Percentiles rank a stretch among this genome's conserved stretches.
phyloP scores from a whole-genome alignment of 2,113 vertebrate genomes.

The Grallaria varia region DNA sequence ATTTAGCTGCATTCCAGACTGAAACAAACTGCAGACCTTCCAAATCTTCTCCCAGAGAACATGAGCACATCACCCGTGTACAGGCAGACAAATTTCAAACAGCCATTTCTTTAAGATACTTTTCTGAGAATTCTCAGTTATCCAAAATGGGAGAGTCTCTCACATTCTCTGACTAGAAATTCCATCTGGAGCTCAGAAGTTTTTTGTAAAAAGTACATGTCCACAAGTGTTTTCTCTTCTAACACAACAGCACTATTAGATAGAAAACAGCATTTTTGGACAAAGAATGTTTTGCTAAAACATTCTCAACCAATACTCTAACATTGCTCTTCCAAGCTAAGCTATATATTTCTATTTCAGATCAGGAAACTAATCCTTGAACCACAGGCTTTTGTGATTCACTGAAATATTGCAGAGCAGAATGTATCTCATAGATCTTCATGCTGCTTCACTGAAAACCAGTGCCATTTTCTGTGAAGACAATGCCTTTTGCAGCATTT shows the following conservation, averaged over 20 bases:
- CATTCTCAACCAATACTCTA: not conserved
- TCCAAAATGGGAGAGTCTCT: not conserved
- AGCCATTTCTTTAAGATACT: not conserved
- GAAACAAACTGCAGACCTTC: not conserved
- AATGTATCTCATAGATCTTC: not conserved
- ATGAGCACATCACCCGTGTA: not conserved
- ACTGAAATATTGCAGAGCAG: not conserved
- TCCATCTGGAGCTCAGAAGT: not conserved
- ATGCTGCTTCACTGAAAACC: not conserved
- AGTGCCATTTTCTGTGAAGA: not conserved
- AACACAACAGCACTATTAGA: not conserved
- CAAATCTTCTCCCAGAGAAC: not conserved
- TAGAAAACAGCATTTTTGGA: not conserved
- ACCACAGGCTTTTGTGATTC: not conserved
- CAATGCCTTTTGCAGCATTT: not conserved
- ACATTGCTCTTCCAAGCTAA: not conserved
- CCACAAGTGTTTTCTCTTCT: not conserved
- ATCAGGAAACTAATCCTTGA: not conserved
- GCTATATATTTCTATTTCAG: not conserved
- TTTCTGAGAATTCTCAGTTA: not conserved
- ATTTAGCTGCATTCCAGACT: not conserved
- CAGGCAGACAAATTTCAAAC: not conserved
- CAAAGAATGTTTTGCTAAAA: not conserved
- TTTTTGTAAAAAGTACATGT: not conserved
- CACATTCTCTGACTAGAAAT: not conserved